phyloP scores from a whole-genome alignment of 1,140 invertebrate species.

The Hylaeus volcanicus region DNA sequence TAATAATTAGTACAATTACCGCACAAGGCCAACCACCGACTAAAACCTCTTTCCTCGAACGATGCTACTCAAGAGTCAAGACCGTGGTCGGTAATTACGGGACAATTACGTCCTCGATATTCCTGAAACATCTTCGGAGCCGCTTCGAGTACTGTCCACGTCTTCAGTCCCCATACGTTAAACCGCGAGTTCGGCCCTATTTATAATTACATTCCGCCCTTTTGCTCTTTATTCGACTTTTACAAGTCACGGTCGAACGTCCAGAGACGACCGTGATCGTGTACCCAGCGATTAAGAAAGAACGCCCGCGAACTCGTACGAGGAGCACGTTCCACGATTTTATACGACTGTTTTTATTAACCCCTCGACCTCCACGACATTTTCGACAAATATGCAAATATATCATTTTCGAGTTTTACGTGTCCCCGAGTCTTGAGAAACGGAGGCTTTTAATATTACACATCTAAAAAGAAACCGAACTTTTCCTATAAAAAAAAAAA shows the following conservation, averaged over 20 bases:
- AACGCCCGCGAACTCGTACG: not conserved
- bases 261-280: not conserved
- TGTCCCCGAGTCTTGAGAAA: no score
- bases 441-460: no score
- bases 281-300: not conserved
- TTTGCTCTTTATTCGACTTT: conserved; percentile 48
- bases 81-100: conserved; percentile 77
- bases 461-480: no score
- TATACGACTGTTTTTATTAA: conserved; percentile 3
- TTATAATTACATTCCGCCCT: conserved; percentile 65
- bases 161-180: conserved; percentile 31
- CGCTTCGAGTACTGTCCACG: conserved; percentile 58
- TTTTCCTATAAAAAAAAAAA: no score
- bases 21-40: conserved; percentile 78
- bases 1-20: conserved; percentile 80
- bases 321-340: conserved; percentile 3
- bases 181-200: conserved; percentile 57
- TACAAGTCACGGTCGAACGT: conserved; percentile 44
- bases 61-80: conserved; percentile 72
- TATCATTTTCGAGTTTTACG: no score
- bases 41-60: conserved; percentile 60
- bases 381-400: no score
- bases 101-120: conserved; percentile 80
- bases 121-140: conserved; percentile 76
- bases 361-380: no score